Percentiles rank a stretch among this genome's conserved stretches.
Conservation (phyloP, 2,797 vertebrate species). For the Peromyscus melanophrys region DNA sequence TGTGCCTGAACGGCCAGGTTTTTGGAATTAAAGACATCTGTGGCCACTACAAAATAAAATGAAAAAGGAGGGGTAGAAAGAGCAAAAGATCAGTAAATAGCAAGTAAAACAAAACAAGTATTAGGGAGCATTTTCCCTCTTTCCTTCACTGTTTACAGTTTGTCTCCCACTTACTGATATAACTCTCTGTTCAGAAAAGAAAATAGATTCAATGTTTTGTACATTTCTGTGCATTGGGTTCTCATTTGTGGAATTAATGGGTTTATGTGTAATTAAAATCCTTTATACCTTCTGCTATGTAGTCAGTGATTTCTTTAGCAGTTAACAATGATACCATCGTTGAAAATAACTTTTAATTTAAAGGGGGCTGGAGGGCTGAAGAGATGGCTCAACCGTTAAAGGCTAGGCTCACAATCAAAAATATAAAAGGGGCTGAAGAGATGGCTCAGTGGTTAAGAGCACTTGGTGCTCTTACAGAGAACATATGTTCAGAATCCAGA, state of each 20-base stretch:
- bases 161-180: background rate
- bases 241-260: background rate
- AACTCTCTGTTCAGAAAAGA: conserved; percentile 9
- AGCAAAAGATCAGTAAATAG: conserved; percentile 34
- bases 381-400: background rate
- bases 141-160: background rate
- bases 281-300: background rate
- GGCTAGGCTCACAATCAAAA: no score
- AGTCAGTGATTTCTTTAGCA: conserved; percentile 36
- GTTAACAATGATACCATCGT: conserved; percentile 17
- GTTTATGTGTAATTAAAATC: background rate
- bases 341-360: conserved; percentile 44
- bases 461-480: background rate
- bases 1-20: conserved; percentile 92
- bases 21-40: conserved; percentile 93
- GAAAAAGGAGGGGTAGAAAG: background rate
- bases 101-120: background rate
- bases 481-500: background rate
- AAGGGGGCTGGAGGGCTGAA: background rate
- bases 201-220: background rate
- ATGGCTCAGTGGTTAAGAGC: background rate
- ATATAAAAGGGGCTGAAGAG: background rate
- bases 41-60: conserved; percentile 88
- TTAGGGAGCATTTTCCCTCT: background rate
- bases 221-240: background rate